Conservation (phyloP, 2,797 vertebrate species). For the Sternarchorhynchus goeldii region DNA sequence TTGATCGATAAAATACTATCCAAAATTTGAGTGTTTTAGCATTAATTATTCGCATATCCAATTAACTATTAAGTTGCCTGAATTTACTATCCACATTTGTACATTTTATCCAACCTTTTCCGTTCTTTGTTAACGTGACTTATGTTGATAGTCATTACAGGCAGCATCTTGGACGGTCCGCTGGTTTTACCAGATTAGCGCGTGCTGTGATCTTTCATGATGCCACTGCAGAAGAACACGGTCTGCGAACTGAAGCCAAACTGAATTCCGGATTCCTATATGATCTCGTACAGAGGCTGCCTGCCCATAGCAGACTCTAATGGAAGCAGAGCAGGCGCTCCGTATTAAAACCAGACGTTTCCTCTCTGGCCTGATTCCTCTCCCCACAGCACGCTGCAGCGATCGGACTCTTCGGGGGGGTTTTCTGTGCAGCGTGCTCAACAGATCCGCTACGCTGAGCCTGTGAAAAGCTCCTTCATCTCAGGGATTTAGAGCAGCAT, state of each 20-base stretch:
- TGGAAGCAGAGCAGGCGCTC: constrained; percentile 40
- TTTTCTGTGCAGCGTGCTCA: constrained; percentile 58
- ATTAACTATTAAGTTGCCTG: no score
- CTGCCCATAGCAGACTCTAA: constrained; percentile 47
- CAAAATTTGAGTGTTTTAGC: no score
- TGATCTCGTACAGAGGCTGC: constrained; percentile 37
- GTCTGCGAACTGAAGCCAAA: not conserved
- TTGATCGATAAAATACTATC: no score
- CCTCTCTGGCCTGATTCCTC: constrained; percentile 49
- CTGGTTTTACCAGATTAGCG: constrained; percentile 28
- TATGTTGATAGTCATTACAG: not conserved
- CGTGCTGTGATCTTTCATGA: constrained; percentile 20
- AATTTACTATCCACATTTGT: not conserved
- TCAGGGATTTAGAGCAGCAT: constrained; percentile 67
- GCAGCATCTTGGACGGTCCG: constrained; percentile 5
- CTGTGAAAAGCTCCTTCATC: constrained; percentile 66
- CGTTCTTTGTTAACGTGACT: not conserved
- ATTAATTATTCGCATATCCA: no score
- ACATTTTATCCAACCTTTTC: not conserved
- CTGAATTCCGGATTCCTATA: constrained; percentile 47
- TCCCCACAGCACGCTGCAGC: constrained; percentile 59
- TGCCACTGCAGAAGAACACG: constrained; percentile 31
- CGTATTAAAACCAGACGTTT: constrained; percentile 56
- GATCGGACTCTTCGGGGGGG: constrained; percentile 56
- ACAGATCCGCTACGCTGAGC: constrained; percentile 63